phyloP scores from a whole-genome alignment of 2,113 vertebrate genomes.

The Pristiophorus japonicus region DNA sequence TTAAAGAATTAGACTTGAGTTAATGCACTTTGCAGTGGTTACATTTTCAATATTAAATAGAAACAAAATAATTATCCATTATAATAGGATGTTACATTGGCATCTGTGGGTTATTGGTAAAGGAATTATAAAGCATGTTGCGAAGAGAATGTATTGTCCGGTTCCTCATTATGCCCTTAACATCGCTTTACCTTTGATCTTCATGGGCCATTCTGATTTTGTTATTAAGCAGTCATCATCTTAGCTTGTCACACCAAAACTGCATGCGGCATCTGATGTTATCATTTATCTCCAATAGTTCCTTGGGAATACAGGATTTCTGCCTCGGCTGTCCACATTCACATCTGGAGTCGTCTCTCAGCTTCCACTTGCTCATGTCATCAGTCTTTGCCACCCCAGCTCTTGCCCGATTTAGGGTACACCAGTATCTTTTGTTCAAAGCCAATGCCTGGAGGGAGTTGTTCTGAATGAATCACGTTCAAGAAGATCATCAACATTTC shows the following conservation, averaged over 20 bases:
- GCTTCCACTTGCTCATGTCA: neutral
- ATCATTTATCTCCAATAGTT: neutral
- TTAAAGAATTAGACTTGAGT: neutral
- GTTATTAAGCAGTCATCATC: neutral
- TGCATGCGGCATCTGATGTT: neutral
- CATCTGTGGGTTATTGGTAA: neutral
- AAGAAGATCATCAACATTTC: neutral
- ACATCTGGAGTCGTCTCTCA: neutral
- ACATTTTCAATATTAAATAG: neutral
- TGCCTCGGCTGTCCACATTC: neutral
- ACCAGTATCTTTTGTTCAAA: neutral
- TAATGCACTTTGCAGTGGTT: neutral
- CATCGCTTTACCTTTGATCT: neutral
- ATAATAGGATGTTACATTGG: neutral
- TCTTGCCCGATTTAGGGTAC: neutral
- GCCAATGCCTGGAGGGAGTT: neutral
- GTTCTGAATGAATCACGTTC: neutral
- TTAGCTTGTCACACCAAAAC: neutral
- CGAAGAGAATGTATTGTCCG: neutral
- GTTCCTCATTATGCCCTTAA: neutral
- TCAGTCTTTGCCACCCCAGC: neutral
- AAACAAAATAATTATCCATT: neutral
- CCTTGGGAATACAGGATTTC: neutral
- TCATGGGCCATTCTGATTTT: neutral
- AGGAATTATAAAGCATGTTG: neutral